Evolutionary conservation across 2,113 vertebrate species (phyloP).

Genomic region (Pseudolaguvia tuberculata): DNA sequence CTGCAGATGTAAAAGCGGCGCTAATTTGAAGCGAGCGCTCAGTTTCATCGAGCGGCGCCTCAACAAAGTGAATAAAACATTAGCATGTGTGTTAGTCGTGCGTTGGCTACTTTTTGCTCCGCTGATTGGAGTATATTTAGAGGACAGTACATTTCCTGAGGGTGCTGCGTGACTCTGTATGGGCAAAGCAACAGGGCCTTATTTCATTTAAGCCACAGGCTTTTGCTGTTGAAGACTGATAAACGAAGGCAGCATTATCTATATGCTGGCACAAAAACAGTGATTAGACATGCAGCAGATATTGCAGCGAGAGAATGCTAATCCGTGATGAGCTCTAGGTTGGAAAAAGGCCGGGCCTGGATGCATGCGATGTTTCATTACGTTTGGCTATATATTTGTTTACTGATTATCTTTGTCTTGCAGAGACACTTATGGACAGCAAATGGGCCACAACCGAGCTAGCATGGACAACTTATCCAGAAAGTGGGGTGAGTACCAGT

Average conservation of each 20-base stretch:
- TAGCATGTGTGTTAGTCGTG: conserved; percentile 51
- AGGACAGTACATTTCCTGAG: conserved; percentile 54
- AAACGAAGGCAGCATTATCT: conserved; percentile 33
- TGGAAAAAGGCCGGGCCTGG: neutral
- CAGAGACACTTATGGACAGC: conserved; percentile 98
- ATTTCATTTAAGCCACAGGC: conserved; percentile 57
- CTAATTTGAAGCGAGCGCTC: conserved; percentile 55
- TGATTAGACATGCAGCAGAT: conserved; percentile 30
- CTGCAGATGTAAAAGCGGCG: conserved; percentile 58
- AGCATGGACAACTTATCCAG: conserved; percentile 94
- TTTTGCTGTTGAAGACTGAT: conserved; percentile 37
- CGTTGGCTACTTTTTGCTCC: conserved; percentile 53
- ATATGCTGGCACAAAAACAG: conserved; percentile 26
- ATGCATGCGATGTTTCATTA: conserved; percentile 20
- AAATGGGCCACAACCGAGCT: conserved; percentile 96
- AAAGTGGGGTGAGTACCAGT: conserved; percentile 87
- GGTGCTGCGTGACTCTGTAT: conserved; percentile 45
- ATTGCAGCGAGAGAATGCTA: conserved; percentile 27
- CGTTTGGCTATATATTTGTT: conserved; percentile 28
- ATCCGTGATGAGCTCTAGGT: conserved; percentile 27
- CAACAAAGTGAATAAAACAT: conserved; percentile 73
- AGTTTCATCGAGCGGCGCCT: conserved; percentile 57
- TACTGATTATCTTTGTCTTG: conserved; percentile 58
- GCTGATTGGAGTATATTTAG: conserved; percentile 48
- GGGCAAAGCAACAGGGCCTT: conserved; percentile 50